These are phyloP conservation scores for Scytalopus superciliaris DNA, from an alignment of 2,113 vertebrate genomes.

Conservation along the genomic window DNA sequence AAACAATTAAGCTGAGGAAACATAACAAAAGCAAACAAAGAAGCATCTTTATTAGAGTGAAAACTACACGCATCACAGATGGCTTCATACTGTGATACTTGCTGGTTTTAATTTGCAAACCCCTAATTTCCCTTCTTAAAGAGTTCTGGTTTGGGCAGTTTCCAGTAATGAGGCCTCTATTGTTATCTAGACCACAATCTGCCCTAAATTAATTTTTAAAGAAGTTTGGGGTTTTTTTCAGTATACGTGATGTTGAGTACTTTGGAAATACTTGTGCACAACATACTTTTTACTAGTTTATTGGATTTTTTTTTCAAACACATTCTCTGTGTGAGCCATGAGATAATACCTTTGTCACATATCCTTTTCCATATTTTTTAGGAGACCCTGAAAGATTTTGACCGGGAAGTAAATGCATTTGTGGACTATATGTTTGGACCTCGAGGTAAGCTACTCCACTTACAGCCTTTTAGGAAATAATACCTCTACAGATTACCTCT, in stretches of 20 bases:
- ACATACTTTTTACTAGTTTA: not conserved
- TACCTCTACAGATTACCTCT: not conserved
- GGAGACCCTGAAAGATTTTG: slow-evolving; percentile 80
- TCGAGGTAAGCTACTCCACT: slow-evolving; percentile 73
- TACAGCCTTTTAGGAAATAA: not conserved
- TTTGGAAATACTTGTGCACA: not conserved
- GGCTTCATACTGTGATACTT: not conserved
- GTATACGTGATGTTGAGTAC: rapidly evolving
- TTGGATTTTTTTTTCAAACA: not conserved
- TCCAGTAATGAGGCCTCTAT: not conserved
- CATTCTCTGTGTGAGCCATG: not conserved
- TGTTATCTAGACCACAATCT: not conserved
- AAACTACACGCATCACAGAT: not conserved
- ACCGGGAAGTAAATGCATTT: slow-evolving; percentile 77
- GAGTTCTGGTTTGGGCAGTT: not conserved
- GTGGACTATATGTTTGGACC: slow-evolving; percentile 84
- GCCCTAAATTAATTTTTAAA: not conserved
- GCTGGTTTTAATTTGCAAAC: not conserved
- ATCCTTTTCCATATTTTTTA: slow-evolving; percentile 51
- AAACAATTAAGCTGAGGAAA: not conserved
- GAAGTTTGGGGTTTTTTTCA: not conserved
- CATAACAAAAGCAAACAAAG: not conserved
- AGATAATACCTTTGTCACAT: not conserved
- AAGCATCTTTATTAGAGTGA: not conserved
- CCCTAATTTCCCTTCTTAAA: not conserved